phyloP scores from a whole-genome alignment of 2,888 invertebrate species.

The Campoletis raptor region DNA sequence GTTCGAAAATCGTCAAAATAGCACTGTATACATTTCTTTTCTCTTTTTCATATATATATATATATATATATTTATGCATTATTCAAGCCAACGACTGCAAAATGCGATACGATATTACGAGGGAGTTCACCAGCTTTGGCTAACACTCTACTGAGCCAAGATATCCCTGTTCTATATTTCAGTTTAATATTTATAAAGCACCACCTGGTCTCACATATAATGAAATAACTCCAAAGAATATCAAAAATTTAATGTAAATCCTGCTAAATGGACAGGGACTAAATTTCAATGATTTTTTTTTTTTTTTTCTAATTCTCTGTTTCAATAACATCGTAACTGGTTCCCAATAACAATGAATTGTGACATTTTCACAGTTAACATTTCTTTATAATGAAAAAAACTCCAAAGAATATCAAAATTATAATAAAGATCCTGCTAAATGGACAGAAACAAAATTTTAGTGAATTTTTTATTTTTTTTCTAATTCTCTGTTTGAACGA shows the following conservation, averaged over 20 bases:
- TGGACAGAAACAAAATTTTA: too few species aligned
- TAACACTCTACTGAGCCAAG: slow-evolving; percentile 33
- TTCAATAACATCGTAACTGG: too few species aligned
- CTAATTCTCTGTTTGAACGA: too few species aligned
- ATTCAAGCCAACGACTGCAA: slow-evolving; percentile 56
- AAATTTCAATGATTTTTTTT: neutral
- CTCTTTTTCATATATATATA: neutral
- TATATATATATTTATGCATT: slow-evolving; percentile 35
- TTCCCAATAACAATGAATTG: neutral
- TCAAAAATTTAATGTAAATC: slow-evolving; percentile 13
- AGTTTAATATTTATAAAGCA: slow-evolving; percentile 29
- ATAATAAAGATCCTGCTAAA: too few species aligned
- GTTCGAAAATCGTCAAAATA: neutral
- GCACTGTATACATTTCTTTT: neutral
- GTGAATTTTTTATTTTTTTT: too few species aligned
- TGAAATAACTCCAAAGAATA: slow-evolving; percentile 46
- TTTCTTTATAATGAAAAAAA: too few species aligned
- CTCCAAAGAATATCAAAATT: too few species aligned
- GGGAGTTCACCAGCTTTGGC: slow-evolving; percentile 38
- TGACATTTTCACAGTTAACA: neutral
- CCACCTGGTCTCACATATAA: slow-evolving; percentile 24
- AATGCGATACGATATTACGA: slow-evolving; percentile 62
- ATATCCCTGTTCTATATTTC: slow-evolving; percentile 34
- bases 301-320: too few species aligned
- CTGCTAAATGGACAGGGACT: neutral